Evolutionary conservation across 2,888 invertebrate species (phyloP).

Genomic region (Electrophaes corylata): DNA sequence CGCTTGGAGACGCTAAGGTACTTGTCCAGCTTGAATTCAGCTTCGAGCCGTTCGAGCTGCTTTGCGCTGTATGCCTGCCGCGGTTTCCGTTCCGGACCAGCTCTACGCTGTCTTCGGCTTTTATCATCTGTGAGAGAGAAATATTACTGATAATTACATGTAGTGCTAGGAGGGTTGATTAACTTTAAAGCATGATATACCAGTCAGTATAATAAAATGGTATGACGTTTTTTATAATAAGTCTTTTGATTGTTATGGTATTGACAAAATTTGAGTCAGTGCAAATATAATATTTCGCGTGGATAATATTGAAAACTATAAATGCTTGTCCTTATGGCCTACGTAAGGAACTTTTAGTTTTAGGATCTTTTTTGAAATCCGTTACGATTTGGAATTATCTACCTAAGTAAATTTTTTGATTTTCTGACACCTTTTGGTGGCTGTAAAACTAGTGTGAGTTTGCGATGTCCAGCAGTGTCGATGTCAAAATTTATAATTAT

Average conservation of each 20-base stretch:
- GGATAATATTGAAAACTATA: too few relatives aligned
- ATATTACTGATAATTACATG: background rate
- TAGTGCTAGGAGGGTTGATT: too few relatives aligned
- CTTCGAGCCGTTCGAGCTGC: constrained; percentile 95
- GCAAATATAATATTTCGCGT: too few relatives aligned
- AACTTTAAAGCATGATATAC: too few relatives aligned
- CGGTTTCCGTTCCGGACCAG: constrained; percentile 96
- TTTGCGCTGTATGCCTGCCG: constrained; percentile 98
- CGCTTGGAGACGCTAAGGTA: constrained; percentile 98
- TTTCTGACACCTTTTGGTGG: constrained; percentile 54
- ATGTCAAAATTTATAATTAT: too few relatives aligned
- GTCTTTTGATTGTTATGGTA: too few relatives aligned
- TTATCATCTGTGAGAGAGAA: constrained; percentile 86
- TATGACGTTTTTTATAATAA: too few relatives aligned
- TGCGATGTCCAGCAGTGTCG: constrained; percentile 64
- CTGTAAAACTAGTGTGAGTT: constrained; percentile 73
- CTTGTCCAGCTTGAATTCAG: constrained; percentile 97
- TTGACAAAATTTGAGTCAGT: too few relatives aligned
- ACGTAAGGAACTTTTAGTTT: too few relatives aligned
- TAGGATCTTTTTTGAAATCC: too few relatives aligned
- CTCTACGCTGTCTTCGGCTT: constrained; percentile 91
- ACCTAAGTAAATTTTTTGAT: constrained; percentile 1
- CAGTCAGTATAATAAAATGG: too few relatives aligned
- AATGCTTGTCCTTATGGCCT: too few relatives aligned
- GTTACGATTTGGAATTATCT: background rate